Evolutionary conservation across 1,140 invertebrate species (phyloP), one percentile per base, ranked within the genome.

Genomic region (Steinernema khuongi): DNA sequence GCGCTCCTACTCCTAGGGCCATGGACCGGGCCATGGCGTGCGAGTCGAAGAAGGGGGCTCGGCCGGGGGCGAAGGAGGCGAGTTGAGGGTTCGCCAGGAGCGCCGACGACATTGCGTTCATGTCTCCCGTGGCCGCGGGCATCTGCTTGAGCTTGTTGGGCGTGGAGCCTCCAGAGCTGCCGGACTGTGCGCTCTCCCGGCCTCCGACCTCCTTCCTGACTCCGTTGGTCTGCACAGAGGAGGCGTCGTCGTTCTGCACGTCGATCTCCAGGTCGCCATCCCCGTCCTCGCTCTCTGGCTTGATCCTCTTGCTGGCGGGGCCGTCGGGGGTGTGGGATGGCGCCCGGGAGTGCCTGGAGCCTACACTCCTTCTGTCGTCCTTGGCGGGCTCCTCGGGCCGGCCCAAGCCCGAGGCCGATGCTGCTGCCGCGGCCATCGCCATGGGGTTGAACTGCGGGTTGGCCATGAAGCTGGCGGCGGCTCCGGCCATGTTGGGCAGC

Each of bases 251-350:
- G 31, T 81, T 77, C 29, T 71, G 74, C 7, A 84, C 82, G 67
- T 84, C 82, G 33, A 84, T 85, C 70, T 85, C 82, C 72, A 84
- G 71, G 17, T 84, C 82, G 33, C 78, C 83, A 41, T 83, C 82
- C 11, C 67, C 72, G 17, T 85, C 83, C 26, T 85, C 79, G 14
- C 67, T 50, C 70, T 83, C 82, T n/a, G 76, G 14, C 67, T 84
- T 85, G 0, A 78, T 33, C 36, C 77, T 73, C 72, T 85, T 83
- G 29, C 68, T 7, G 1, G 44, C 41, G 36, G 31, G 22, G 44
- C 32, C 77, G 17, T 30, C 36, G 32, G 66, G 17, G 66, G 74
- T 17, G 78, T 73, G 26, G 50, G 32, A 70, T 30, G 67, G 18
- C 50, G 60, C 17, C 19, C 75, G 22, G 72, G 71, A n/a, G 31